These are phyloP conservation scores for Sylvia borin DNA, from an alignment of 2,797 vertebrate species.

Conservation along the genomic window DNA sequence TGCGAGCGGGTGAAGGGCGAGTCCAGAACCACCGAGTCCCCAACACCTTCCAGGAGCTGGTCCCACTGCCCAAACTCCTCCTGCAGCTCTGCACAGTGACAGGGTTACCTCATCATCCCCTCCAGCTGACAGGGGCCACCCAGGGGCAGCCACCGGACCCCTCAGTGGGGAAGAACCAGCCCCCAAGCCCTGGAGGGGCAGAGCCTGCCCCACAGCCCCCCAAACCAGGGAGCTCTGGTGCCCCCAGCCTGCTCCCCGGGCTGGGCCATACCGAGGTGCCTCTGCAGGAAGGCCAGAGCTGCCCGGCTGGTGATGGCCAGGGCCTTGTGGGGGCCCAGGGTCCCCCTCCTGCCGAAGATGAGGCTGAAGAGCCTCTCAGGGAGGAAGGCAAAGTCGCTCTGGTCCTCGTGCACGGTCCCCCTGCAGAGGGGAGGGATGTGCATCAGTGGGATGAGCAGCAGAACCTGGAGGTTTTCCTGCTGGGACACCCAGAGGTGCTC, in stretches of 20 bases:
- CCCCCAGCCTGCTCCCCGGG: neutral
- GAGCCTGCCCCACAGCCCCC: accelerated
- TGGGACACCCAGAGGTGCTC: neutral
- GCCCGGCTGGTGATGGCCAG: slow-evolving; percentile 67
- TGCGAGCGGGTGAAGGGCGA: slow-evolving; percentile 40
- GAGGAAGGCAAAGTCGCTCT: slow-evolving; percentile 77
- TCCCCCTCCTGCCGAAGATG: slow-evolving; percentile 57
- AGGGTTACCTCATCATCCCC: neutral
- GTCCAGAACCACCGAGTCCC: slow-evolving; percentile 50
- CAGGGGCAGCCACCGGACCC: accelerated
- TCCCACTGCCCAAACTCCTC: slow-evolving; percentile 69
- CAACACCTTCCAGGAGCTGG: slow-evolving; percentile 65
- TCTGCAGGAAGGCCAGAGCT: slow-evolving; percentile 78
- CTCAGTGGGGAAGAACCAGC: neutral
- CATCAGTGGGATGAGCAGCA: neutral
- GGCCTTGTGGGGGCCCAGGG: slow-evolving; percentile 66
- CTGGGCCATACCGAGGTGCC: slow-evolving; percentile 70
- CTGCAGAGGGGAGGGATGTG: slow-evolving; percentile 31
- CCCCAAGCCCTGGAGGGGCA: neutral
- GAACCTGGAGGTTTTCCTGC: neutral
- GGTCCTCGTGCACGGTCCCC: slow-evolving; percentile 76
- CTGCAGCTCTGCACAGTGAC: slow-evolving; percentile 57
- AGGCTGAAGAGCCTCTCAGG: slow-evolving; percentile 33
- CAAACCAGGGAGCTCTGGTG: accelerated
- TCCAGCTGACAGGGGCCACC: neutral